Evolutionary conservation across 2,888 invertebrate species (phyloP), one percentile per base, ranked within the genome.

Genomic region (Allacma fusca): DNA sequence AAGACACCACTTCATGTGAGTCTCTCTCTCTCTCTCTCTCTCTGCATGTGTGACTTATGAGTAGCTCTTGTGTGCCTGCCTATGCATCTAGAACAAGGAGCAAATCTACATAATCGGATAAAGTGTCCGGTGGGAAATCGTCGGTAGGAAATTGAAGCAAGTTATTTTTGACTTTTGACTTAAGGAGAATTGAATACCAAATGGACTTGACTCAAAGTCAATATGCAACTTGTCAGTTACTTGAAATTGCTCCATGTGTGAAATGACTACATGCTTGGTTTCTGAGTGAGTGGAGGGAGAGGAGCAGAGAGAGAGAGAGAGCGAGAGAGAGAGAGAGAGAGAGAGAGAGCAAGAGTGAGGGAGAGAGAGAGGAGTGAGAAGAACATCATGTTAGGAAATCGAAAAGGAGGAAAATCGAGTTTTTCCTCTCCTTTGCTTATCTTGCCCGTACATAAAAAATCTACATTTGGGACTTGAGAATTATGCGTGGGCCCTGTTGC

Each of bases 101-200:
- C 40, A 75, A 76, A 76, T 71, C 70, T 76, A 76, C 76, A 76
- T 76, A 76, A 76, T 76, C 76, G 71, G 76, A 76, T 76, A 76
- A 76, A 76, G 43, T 57, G 70, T 76, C 70, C 62, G 57, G 40
- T 29, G 76, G 76, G 76, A 76, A 76, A 71, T 71, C 71, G 69
- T 75, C 16, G 70, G 62, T 44, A 76, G 64, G 76, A 76, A 76
- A 76, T 76, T 70, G 76, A 76, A 76, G 70, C 76, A 71, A 71
- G 70, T 64, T 76, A 76, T 76, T 76, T 68, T 71, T 71, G 76
- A 71, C 76, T 70, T 73, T 73, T 73, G 69, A 70, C 73, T 76
- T 40, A 34, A 70, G 70, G 40, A 64, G 71, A 71, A 76, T 70
- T 57, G 73, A 73, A 73, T 73, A 73, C 40, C 43, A 75, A 75